Base-by-base conservation (phyloP, 2,797 vertebrate species). In the Gastrophryne carolinensis region DNA sequence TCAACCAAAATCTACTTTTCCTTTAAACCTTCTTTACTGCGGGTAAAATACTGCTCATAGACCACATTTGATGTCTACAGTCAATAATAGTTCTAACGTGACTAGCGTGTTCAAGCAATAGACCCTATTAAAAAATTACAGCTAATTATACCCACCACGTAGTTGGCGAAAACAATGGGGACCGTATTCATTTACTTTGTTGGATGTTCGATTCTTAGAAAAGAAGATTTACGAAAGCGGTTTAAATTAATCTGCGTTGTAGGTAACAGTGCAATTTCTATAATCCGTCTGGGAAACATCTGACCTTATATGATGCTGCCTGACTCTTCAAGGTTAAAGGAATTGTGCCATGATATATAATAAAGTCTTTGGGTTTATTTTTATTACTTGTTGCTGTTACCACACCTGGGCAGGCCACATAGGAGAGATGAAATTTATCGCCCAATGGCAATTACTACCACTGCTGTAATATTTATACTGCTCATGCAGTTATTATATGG, bases 161-260 rank as follows among this genome's bases (percentile, higher is more conserved):
- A 74, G 62, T 12, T 24, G 29, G 19, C 6, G 41, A 34, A 32
- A 34, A 75, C 41, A 67, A 68, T 75, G 41, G 26, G 30, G 39
- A 32, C 54, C 79, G 80, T 80, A 86, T 84, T 72, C 76, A 86
- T 79, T 79, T 80, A 81, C 79, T 85, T 78, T 81, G 80, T 72
- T 81, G 81, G 74, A 75, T 74, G 72, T 17, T 85, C 7, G 83
- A 81, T 84, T 87, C 80, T 74, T 82, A 76, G 84, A 84, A 88
- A 87, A 89, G 82, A 34, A 79, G 84, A 86, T 89, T 90, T 86
- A 79, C 81, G 82, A 88, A 88, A 86, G 82, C 74, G 73, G 80
- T 82, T 85, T 89, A 86, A 83, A 69, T 32, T 69, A 76, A 76
- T 69, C 73, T 76, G 13, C 23, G 29, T 53, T 57, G 32, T 26